phyloP scores from a whole-genome alignment of 2,888 invertebrate genomes.

The Oscheius sp. region DNA sequence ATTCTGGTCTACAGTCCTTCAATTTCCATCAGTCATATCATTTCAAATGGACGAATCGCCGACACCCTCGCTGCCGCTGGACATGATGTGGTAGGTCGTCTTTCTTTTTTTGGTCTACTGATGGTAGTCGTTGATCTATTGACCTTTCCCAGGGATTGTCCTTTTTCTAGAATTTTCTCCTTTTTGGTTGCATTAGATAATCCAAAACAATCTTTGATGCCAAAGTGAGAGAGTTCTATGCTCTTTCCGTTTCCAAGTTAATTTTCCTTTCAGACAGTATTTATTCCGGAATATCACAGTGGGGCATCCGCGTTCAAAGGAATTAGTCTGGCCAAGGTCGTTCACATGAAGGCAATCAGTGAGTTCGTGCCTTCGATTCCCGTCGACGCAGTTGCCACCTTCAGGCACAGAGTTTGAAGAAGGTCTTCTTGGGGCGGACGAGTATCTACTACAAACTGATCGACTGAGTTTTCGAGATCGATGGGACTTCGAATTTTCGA shows the following conservation, averaged over 20 bases:
- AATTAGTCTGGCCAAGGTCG: constrained; percentile 62
- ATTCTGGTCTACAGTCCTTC: constrained; percentile 58
- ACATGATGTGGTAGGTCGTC: constrained; percentile 58
- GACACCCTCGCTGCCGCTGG: constrained; percentile 63
- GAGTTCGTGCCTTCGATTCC: constrained; percentile 33
- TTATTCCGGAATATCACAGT: constrained; percentile 60
- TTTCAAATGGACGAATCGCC: constrained; percentile 63
- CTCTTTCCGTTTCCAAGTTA: neutral
- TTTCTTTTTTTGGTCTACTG: neutral
- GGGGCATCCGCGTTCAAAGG: constrained; percentile 50
- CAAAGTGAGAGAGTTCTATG: too few species aligned
- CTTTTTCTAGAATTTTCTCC: too few species aligned
- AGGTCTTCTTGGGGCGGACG: constrained; percentile 46
- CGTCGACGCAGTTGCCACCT: neutral
- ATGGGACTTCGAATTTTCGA: constrained; percentile 47
- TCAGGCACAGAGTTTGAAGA: constrained; percentile 40
- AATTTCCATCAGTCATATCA: constrained; percentile 56
- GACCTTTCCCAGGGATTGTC: too few species aligned
- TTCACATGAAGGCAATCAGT: constrained; percentile 63
- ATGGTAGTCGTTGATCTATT: too few species aligned
- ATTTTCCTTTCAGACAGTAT: constrained; percentile 45
- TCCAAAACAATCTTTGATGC: too few species aligned
- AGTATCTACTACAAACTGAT: constrained; percentile 33
- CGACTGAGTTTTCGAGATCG: constrained; percentile 49
- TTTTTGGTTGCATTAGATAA: too few species aligned